Evolutionary conservation across 2,888 invertebrate genomes (phyloP), one percentile per base, ranked within the genome.

Genomic region (Saturnia japonica): DNA sequence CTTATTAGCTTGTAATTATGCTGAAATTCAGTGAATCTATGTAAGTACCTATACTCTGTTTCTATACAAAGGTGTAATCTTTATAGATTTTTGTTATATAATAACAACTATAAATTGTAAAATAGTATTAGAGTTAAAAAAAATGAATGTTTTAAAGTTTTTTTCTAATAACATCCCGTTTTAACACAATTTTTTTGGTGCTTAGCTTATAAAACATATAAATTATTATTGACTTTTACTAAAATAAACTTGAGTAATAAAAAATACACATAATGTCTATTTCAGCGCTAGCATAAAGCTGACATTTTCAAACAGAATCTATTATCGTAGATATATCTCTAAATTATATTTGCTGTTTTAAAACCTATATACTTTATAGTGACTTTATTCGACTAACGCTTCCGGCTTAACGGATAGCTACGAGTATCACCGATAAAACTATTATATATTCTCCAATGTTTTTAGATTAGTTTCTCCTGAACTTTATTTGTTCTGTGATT

Each of bases 401-500:
- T 60, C 57, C 25, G 57, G 3, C 57, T 60, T 60, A 14, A 14
- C 12, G 57, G 57, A 57, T 3, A 54, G 54, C 54, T 60, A 60
- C 3, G 28, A 25, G 6, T 34, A 34, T 34, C 6, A 34, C 34
- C 28, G 4, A 60, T 12, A 28, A 60, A 60, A 28, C 14, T 60
- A 22, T 19, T 57, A 25, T 25, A 57, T 25, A 25, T 14, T 64
- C 40, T 40, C n/a, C 16, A 64, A 64, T 64, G 40, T n/a, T 64
- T 64, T 64, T 40, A 64, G 34, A n/a, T 64, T 40, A 40, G 19
- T 40, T 64, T 40, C 64, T 64, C 19, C 40, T 4, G 11, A 64
- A 64, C 64, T 64, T 64, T 64, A 64, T 64, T 64, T 64, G 64
- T 64, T 64, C 19, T 40, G 40, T 64, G 64, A 64, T 64, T 64